Conservation (phyloP, 2,113 vertebrate genomes). For the Leptosomus discolor region DNA sequence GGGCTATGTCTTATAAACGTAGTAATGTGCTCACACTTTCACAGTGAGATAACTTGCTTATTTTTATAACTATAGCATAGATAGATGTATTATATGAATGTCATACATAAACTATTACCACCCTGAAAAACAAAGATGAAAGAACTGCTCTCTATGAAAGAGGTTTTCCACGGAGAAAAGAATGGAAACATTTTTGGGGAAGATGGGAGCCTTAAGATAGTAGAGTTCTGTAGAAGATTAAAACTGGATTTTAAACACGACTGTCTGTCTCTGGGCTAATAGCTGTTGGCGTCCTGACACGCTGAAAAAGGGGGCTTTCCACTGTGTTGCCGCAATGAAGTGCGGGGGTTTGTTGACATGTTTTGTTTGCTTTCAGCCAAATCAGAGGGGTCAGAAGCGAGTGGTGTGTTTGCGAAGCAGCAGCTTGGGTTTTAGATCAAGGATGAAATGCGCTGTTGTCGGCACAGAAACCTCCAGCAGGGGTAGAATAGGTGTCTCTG, state of each 20-base stretch:
- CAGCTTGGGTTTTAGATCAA: background rate
- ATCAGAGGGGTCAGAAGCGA: background rate
- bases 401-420: background rate
- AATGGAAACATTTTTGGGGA: background rate
- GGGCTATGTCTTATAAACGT: background rate
- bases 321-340: background rate
- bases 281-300: background rate
- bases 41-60: background rate
- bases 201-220: background rate
- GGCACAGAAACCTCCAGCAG: background rate
- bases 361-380: background rate
- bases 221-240: background rate
- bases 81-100: background rate
- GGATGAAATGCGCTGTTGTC: background rate
- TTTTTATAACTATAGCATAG: background rate
- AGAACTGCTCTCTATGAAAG: background rate
- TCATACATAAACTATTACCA: background rate
- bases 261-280: background rate
- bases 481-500: accelerated
- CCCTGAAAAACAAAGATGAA: background rate
- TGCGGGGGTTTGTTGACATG: background rate
- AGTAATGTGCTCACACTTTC: background rate
- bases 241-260: background rate
- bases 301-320: background rate
- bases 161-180: background rate